These are phyloP conservation scores for Ptychodera flava DNA, from an alignment of 35 echinoderm and acorn worm species.

Conservation along the genomic window DNA sequence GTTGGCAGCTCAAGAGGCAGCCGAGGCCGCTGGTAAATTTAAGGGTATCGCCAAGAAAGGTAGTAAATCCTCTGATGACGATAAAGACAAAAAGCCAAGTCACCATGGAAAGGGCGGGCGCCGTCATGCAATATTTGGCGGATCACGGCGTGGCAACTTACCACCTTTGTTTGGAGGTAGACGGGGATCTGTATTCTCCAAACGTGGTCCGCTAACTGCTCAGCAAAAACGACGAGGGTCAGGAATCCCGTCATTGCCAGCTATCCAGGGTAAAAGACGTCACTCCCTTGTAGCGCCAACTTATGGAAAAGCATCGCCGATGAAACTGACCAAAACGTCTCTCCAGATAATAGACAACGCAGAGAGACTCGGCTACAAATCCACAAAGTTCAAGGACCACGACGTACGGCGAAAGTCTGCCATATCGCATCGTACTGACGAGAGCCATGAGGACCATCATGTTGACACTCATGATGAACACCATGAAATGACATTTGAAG, in stretches of 20 bases:
- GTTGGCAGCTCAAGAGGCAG: background rate
- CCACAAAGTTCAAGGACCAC: background rate
- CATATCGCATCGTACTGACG: background rate
- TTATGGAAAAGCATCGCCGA: background rate
- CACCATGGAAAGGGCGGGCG: background rate
- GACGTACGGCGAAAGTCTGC: background rate
- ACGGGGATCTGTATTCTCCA: background rate
- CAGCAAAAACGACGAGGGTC: background rate
- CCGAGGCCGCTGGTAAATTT: background rate
- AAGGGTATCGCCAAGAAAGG: background rate
- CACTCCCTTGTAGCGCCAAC: background rate
- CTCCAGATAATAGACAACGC: background rate
- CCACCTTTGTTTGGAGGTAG: background rate
- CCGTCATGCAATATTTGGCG: background rate
- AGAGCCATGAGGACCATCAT: background rate
- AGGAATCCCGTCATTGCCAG: background rate
- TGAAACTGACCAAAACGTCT: background rate
- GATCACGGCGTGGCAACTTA: background rate
- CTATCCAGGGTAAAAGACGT: background rate
- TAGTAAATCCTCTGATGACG: background rate
- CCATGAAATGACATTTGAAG: background rate
- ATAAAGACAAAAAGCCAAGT: background rate
- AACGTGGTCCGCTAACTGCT: background rate
- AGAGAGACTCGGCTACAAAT: background rate
- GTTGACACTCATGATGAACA: background rate